Percentiles rank a stretch among this genome's conserved stretches.
Evolutionary conservation across 1,140 invertebrate genomes (phyloP).

Genomic region (Zaprionus ghesquierei): DNA sequence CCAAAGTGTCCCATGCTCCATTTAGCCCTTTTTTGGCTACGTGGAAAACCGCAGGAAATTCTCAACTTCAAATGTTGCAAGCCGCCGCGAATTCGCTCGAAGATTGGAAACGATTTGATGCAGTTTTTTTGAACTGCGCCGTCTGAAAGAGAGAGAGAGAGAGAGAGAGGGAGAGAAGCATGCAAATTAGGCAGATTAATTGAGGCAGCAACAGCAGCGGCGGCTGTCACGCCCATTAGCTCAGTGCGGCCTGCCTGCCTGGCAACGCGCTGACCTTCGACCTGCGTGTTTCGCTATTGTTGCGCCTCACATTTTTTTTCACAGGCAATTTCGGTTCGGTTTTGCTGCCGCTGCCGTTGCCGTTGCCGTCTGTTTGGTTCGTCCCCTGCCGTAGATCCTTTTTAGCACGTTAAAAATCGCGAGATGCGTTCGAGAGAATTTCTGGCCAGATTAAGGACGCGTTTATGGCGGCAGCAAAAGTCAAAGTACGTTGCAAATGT

Average conservation of each 20-base stretch:
- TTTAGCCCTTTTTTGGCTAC: constrained; percentile 16
- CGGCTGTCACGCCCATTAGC: constrained; percentile 50
- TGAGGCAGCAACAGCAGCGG: constrained; percentile 32
- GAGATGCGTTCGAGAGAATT: constrained; percentile 63
- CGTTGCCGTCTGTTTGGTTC: neutral
- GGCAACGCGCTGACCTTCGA: constrained; percentile 52
- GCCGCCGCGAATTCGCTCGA: constrained; percentile 45
- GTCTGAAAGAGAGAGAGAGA: neutral
- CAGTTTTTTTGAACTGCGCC: constrained; percentile 41
- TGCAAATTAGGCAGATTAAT: constrained; percentile 72
- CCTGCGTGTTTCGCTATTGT: constrained; percentile 15
- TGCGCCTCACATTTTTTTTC: constrained; percentile 45
- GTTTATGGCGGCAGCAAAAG: constrained; percentile 32
- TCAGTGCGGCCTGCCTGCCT: neutral
- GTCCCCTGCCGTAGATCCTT: constrained; percentile 27
- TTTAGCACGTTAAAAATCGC: constrained; percentile 70
- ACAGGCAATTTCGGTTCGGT: constrained; percentile 54
- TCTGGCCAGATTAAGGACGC: constrained; percentile 53
- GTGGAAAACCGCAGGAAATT: constrained; percentile 45
- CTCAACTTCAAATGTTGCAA: constrained; percentile 36
- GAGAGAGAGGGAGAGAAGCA: constrained; percentile 5
- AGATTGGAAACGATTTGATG: constrained; percentile 38
- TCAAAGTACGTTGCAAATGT: constrained; percentile 14
- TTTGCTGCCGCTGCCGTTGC: constrained; percentile 13
- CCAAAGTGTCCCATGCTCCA: neutral